Base-by-base conservation (phyloP, 2,797 vertebrate genomes). In the Pteronotus mesoamericanus region DNA sequence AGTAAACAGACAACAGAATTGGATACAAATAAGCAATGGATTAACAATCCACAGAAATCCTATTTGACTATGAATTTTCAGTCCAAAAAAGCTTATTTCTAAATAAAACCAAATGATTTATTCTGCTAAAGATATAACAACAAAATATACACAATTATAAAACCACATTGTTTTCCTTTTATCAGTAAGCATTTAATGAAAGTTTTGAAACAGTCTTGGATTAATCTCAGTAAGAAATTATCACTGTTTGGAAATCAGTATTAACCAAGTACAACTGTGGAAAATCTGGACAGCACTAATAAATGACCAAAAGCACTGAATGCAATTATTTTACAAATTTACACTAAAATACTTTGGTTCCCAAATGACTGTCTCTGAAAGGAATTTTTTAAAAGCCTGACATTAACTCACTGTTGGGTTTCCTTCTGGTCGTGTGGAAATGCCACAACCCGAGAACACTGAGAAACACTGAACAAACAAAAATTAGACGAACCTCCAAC, bases 1-100 rank as follows among this genome's bases (percentile, higher is more conserved):
- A 98, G 98, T 97, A 98, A 98, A 98, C 97, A 98, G 97, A 98
- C 96, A 93, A 97, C 96, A 98, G 97, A 98, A 98, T 0, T 97
- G 98, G 97, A 97, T 98, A 98, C 97, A 98, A 98, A 98, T 97
- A 98, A 98, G 98, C 98, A 98, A 98, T 97, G 97, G 97, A 96
- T 97, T 97, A 98, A 98, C 98, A 96, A 97, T 97, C 98, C 97
- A 97, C 93, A 95, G 95, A 98, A 98, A 98, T 97, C 90, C 77
- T 98, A 97, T 85, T 93, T 97, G 97, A 97, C 87, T 93, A 96
- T 96, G 95, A 97, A 97, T 97, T 96, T 98, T 98, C 92, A 96
- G 93, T 97, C 96, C 97, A 95, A 95, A 98, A 98, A 98, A 64
- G 86, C 92, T 97, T 96, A 98, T 97, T 97, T 95, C 94, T 96